Base-by-base conservation (phyloP, 2,113 vertebrate species). In the Addax nasomaculatus region DNA sequence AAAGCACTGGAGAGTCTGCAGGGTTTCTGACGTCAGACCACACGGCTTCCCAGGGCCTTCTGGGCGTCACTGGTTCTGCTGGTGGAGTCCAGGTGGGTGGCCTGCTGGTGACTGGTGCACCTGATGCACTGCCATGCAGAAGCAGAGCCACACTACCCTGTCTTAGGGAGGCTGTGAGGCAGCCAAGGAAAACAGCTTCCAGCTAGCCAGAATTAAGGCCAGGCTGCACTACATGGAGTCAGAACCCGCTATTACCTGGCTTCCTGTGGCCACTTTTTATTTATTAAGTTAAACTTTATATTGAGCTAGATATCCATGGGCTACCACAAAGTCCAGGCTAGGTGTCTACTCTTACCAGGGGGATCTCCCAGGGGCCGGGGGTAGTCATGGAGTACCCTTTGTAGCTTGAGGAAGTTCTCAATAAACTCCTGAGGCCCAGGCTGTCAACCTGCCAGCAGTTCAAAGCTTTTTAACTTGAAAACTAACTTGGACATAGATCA, bases 401-500 rank as follows among this genome's bases (percentile, higher is more conserved):
- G 51, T 85, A 21, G 76, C 96, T 95, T 60, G 49, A 96, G 97
- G 96, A 98, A 92, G 89, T 96, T 86, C 95, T 92, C 81, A 80
- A 87, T 96, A 96, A 97, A 97, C 96, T 97, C 80, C 33, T 89
- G 94, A 70, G 64, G 33, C 70, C 91, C 60, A 81, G 60, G 55
- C 47, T 6, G 36, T 92, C 84, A 93, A 60, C 64, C 64, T 91
- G 89, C 73, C 85, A 53, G 86, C 58, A 96, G 86, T 92, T 97
- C 89, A 98, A 93, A 97, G 97, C 95, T 91, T 97, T 96, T 62
- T 70, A 17, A 89, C 60, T 94, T 83, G 70, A 85, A 97, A 91
- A 60, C 79, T 45, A 80, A 87, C 51, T 78, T 83, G 94, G 64
- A 43, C 86, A 93, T 93, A 95, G 89, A 67, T 95, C 91, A 62